These are phyloP conservation scores for Apogon talboti DNA, from an alignment of 2,797 vertebrate genomes.

Conservation along the genomic window DNA sequence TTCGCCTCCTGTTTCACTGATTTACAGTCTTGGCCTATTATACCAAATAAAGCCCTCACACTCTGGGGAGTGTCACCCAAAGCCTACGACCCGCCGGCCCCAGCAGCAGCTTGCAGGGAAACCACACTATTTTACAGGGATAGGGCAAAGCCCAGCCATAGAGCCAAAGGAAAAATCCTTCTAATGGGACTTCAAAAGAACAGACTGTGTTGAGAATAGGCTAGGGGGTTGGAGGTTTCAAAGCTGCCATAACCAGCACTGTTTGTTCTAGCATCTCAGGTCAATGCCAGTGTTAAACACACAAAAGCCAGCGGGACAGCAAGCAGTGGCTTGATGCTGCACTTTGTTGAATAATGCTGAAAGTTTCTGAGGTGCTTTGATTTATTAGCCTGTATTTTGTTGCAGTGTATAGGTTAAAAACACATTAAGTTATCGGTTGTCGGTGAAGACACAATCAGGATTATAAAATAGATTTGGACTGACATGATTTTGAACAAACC, in stretches of 20 bases:
- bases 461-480: too few relatives aligned
- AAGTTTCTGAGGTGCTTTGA: constrained; percentile 10
- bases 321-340: constrained; percentile 46
- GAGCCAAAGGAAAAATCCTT: constrained; percentile 68
- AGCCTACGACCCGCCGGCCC: constrained; percentile 56
- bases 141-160: constrained; percentile 62
- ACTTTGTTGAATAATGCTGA: constrained; percentile 43
- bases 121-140: constrained; percentile 76
- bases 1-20: constrained; percentile 56
- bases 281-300: constrained; percentile 76
- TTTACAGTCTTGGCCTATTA: constrained; percentile 41
- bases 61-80: constrained; percentile 75
- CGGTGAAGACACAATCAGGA: too few relatives aligned
- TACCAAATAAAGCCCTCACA: constrained; percentile 42
- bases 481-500: too few relatives aligned
- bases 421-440: too few relatives aligned
- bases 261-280: constrained; percentile 78
- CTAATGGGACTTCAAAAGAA: constrained; percentile 80
- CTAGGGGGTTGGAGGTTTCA: constrained; percentile 67
- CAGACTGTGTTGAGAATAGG: constrained; percentile 69
- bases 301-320: constrained; percentile 70
- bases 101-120: constrained; percentile 63
- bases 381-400: constrained; percentile 12
- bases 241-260: constrained; percentile 64
- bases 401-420: constrained; percentile 15